Evolutionary conservation across 2,797 vertebrate species (phyloP).

Genomic region (Rhinophrynus dorsalis): DNA sequence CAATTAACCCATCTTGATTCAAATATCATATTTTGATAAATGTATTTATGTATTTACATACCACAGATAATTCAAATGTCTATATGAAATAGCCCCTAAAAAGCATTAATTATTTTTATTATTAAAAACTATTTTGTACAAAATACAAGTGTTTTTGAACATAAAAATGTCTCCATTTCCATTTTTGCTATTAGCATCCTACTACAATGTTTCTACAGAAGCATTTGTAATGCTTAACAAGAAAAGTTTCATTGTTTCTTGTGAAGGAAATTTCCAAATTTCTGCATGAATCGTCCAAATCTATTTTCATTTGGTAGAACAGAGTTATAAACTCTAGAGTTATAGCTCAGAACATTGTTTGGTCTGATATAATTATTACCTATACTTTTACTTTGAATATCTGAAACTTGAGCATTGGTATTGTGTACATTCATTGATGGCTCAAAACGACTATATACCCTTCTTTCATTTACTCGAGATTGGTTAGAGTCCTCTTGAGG

Average conservation of each 20-base stretch:
- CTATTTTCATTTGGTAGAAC: constrained; percentile 85
- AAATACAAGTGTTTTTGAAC: no score
- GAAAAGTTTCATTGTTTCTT: constrained; percentile 76
- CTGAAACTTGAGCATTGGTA: constrained; percentile 57
- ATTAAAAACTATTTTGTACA: no score
- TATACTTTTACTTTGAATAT: constrained; percentile 66
- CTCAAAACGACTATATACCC: constrained; percentile 85
- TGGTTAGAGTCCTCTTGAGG: constrained; percentile 60
- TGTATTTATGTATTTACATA: no score
- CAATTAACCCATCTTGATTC: no score
- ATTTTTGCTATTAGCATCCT: no score
- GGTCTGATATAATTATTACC: constrained; percentile 61
- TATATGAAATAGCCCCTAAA: no score
- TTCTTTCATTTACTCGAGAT: constrained; percentile 64
- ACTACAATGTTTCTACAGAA: neutral
- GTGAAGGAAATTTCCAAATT: constrained; percentile 84
- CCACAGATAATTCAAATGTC: no score
- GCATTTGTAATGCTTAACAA: neutral
- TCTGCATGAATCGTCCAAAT: constrained; percentile 89
- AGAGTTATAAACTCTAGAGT: constrained; percentile 59
- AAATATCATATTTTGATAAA: no score
- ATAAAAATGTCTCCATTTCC: no score
- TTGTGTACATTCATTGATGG: constrained; percentile 61
- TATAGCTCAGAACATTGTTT: constrained; percentile 66
- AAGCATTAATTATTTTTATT: no score